Conservation (phyloP, 2,113 vertebrate genomes). For the Alouatta palliata region DNA sequence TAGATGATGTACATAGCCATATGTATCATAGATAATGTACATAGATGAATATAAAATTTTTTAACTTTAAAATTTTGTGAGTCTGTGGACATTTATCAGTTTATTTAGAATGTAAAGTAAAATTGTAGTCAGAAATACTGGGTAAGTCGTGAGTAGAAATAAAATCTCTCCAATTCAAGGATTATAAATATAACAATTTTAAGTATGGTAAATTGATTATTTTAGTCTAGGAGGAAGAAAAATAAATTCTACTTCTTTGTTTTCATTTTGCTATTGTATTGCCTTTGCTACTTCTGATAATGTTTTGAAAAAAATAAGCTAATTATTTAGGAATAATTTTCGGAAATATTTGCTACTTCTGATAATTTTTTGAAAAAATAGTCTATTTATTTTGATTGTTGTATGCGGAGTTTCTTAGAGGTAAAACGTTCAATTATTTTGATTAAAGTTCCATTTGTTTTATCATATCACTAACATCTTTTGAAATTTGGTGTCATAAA, state of each 20-base stretch:
- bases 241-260: background rate
- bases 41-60: background rate
- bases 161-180: background rate
- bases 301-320: background rate
- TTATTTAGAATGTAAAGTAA: constrained; percentile 19
- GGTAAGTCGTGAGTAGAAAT: constrained; percentile 24
- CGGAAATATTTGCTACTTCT: background rate
- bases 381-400: constrained; percentile 32
- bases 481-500: background rate
- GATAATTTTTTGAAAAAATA: constrained; percentile 9
- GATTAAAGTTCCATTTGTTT: background rate
- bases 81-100: background rate
- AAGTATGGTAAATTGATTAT: background rate
- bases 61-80: constrained; percentile 15
- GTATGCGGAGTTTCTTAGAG: background rate
- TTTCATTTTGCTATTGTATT: constrained; percentile 8
- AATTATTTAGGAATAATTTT: constrained; percentile 27
- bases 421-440: constrained; percentile 53
- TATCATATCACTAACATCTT: background rate
- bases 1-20: background rate
- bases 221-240: constrained; percentile 12
- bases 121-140: constrained; percentile 4
- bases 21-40: background rate
- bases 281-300: background rate
- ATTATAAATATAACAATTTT: background rate